Percentiles rank a stretch among this genome's conserved stretches.
phyloP scores from a whole-genome alignment of 2,888 invertebrate genomes.

The Orgyia antiqua region DNA sequence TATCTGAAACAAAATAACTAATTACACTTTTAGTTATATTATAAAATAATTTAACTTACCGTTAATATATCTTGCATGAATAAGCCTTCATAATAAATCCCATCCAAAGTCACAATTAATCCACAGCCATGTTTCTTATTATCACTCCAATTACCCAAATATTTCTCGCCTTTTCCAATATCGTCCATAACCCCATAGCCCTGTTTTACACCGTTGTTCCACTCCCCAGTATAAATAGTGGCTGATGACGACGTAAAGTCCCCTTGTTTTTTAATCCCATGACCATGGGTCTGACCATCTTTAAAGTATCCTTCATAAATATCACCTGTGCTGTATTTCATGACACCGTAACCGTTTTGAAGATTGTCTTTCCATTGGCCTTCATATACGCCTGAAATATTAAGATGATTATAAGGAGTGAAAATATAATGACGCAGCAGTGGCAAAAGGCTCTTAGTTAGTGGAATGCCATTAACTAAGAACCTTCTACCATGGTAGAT shows the following conservation, averaged over 20 bases:
- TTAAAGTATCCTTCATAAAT: slow-evolving; percentile 92
- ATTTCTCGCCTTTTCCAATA: slow-evolving; percentile 91
- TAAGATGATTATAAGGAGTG: no score
- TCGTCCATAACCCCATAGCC: slow-evolving; percentile 95
- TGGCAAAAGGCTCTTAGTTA: no score
- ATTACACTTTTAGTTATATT: no score
- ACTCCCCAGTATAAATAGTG: slow-evolving; percentile 93
- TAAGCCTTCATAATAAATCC: slow-evolving; percentile 93
- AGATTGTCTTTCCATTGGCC: slow-evolving; percentile 90
- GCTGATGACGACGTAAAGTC: slow-evolving; percentile 86
- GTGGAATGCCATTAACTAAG: no score
- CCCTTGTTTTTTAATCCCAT: slow-evolving; percentile 89
- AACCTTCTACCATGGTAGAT: no score
- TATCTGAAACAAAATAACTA: no score
- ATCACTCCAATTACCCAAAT: slow-evolving; percentile 92
- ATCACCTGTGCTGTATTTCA: slow-evolving; percentile 87
- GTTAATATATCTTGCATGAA: slow-evolving; percentile 88
- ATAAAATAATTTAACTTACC: no score
- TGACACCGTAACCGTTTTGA: slow-evolving; percentile 88
- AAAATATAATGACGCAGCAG: no score
- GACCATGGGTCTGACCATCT: slow-evolving; percentile 90
- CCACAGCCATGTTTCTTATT: slow-evolving; percentile 91
- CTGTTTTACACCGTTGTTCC: slow-evolving; percentile 85
- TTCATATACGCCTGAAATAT: slow-evolving; percentile 81
- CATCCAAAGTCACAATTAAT: slow-evolving; percentile 91